phyloP scores from a whole-genome alignment of 2,113 vertebrate genomes.

The Ranitomeya imitator region DNA sequence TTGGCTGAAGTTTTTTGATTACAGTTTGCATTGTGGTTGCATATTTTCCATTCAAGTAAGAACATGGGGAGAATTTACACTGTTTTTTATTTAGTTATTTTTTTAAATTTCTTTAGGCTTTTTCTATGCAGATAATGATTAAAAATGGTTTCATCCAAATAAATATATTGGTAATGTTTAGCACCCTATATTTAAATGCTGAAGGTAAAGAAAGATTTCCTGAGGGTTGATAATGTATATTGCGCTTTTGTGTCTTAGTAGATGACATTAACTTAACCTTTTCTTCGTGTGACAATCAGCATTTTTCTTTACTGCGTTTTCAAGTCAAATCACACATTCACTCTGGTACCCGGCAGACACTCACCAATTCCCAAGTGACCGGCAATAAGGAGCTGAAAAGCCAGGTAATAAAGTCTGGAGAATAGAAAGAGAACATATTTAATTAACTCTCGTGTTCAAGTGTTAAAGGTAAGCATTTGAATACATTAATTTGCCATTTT shows the following conservation, averaged over 20 bases:
- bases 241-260: too few species aligned
- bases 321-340: neutral
- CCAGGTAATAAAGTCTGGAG: conserved; percentile 33
- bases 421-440: conserved; percentile 34
- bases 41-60: too few species aligned
- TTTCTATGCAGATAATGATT: too few species aligned
- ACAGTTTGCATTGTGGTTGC: too few species aligned
- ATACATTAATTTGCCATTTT: conserved; percentile 19
- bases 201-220: neutral
- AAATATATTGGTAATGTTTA: neutral
- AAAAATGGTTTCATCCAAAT: neutral
- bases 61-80: too few species aligned
- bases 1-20: too few species aligned
- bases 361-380: conserved; percentile 30
- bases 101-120: too few species aligned
- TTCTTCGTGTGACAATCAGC: neutral
- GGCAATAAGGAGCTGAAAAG: conserved; percentile 15
- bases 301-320: neutral
- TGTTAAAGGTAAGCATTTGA: conserved; percentile 29
- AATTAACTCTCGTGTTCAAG: conserved; percentile 34
- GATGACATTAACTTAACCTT: conserved; percentile 21
- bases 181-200: neutral
- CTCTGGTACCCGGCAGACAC: conserved; percentile 6
- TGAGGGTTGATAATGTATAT: neutral
- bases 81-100: too few species aligned